Percentiles rank a stretch among this genome's conserved stretches.
phyloP scores from a whole-genome alignment of 2,113 vertebrate species.

The Dendropsophus ebraccatus region DNA sequence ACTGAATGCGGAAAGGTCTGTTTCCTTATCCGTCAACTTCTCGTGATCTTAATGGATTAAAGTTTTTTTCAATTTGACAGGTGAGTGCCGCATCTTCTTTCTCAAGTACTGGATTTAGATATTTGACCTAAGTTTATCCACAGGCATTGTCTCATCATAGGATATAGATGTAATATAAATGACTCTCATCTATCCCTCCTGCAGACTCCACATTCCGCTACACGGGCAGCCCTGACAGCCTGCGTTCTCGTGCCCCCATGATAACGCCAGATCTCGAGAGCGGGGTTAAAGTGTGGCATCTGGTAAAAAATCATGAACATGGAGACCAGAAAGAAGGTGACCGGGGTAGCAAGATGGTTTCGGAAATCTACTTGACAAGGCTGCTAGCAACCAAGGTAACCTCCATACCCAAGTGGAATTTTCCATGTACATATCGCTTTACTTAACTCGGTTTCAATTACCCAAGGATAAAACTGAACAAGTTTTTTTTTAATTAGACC shows the following conservation, averaged over 20 bases:
- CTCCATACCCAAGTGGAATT: neutral
- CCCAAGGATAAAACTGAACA: neutral
- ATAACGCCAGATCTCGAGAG: slow-evolving; percentile 97
- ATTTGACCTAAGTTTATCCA: too few relatives aligned
- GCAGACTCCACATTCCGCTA: slow-evolving; percentile 96
- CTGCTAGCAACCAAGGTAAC: slow-evolving; percentile 95
- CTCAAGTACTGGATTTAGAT: too few relatives aligned
- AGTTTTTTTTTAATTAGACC: neutral
- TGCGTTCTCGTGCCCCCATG: slow-evolving; percentile 95
- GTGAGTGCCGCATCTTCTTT: too few relatives aligned
- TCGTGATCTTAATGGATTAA: too few relatives aligned
- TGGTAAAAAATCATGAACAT: slow-evolving; percentile 98
- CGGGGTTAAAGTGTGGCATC: slow-evolving; percentile 96
- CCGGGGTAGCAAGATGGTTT: slow-evolving; percentile 98
- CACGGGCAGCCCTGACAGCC: slow-evolving; percentile 96
- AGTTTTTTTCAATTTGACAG: too few relatives aligned
- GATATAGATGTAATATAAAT: neutral
- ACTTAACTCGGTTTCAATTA: neutral
- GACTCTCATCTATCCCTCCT: neutral
- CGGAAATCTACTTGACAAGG: slow-evolving; percentile 96
- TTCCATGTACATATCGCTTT: neutral
- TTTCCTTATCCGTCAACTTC: too few relatives aligned
- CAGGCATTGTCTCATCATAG: neutral
- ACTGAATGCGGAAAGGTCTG: too few relatives aligned
- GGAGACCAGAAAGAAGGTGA: slow-evolving; percentile 98